Evolutionary conservation across 64 coral and sea anemone genomes (phyloP).

Genomic region (Montipora capricornis): DNA sequence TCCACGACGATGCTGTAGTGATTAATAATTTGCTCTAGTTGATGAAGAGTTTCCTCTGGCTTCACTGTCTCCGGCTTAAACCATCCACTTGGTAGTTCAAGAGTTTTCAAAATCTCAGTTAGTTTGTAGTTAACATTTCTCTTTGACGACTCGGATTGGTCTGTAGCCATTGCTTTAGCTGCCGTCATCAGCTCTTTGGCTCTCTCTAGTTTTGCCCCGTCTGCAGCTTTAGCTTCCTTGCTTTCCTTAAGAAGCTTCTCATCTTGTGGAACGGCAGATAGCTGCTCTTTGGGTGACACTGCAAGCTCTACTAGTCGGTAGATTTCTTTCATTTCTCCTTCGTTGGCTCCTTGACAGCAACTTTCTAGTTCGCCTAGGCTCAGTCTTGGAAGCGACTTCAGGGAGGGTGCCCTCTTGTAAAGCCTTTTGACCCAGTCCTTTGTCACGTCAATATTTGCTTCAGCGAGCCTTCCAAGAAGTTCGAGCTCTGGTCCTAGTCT

Average conservation of each 20-base stretch:
- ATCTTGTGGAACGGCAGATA: background rate
- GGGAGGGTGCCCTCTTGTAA: constrained; percentile 21
- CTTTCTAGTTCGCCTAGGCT: background rate
- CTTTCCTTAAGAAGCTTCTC: background rate
- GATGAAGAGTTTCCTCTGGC: constrained; percentile 14
- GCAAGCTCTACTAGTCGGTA: background rate
- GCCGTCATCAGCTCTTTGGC: constrained; percentile 53
- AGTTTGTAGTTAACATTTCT: constrained; percentile 23
- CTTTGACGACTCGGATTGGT: background rate
- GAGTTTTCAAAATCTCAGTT: constrained; percentile 22
- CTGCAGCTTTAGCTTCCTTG: background rate
- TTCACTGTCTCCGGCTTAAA: constrained; percentile 5
- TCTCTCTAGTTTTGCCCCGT: constrained; percentile 58
- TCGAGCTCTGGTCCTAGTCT: constrained; percentile 59
- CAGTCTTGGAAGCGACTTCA: constrained; percentile 1
- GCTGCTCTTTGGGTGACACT: background rate
- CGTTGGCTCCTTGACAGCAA: background rate
- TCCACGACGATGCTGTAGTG: constrained; percentile 6
- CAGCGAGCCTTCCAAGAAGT: constrained; percentile 52
- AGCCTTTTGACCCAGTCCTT: constrained; percentile 10
- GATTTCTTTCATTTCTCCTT: constrained; percentile 48
- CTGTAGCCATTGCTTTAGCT: constrained; percentile 46
- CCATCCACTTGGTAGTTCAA: constrained; percentile 70
- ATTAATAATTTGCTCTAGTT: constrained; percentile 31
- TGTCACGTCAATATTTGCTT: background rate